Evolutionary conservation across 2,113 vertebrate species (phyloP), one percentile per base, ranked within the genome.

Genomic region (Scomber japonicus): DNA sequence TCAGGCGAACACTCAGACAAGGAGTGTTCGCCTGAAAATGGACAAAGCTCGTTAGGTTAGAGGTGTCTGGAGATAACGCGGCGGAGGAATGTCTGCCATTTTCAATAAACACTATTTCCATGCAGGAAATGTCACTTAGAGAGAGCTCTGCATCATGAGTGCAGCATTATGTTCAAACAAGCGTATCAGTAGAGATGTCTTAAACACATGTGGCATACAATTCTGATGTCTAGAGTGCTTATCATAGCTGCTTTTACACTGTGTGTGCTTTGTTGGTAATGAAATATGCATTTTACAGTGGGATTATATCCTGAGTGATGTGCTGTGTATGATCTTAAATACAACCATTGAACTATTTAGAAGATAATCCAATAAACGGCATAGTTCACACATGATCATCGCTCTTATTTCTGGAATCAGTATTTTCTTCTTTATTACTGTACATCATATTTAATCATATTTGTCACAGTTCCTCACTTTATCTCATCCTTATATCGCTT

Each of bases 1-100:
- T 95, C 62, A 80, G 92, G 88, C 94, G 89, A 92, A 89, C 88
- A 87, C 77, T 72, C 71, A 50, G 90, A 92, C 81, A 82, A 75
- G 92, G 92, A 92, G 89, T 88, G 89, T 92, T 40, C 24, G 80
- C 91, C 85, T 92, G 91, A 92, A 95, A 94, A 95, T 92, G 92
- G 93, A 94, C 91, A 93, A 91, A 94, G 87, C 93, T 95, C 90
- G 92, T 96, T 96, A 95, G 92, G 94, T 94, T 91, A 92, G 89
- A 95, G 89, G 90, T 95, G 89, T 93, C 90, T 92, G 86, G 71
- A 94, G 94, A 94, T 93, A 94, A 89, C 82, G 88, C 89, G 80
- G 61, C 75, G n/a, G 85, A 92, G 88, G 86, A 93, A 92, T 89
- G 91, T 77, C 89, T 95, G 86, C 80, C 78, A 88, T 95, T 94